phyloP scores from a whole-genome alignment of 2,888 invertebrate genomes.

The Troides aeacus region DNA sequence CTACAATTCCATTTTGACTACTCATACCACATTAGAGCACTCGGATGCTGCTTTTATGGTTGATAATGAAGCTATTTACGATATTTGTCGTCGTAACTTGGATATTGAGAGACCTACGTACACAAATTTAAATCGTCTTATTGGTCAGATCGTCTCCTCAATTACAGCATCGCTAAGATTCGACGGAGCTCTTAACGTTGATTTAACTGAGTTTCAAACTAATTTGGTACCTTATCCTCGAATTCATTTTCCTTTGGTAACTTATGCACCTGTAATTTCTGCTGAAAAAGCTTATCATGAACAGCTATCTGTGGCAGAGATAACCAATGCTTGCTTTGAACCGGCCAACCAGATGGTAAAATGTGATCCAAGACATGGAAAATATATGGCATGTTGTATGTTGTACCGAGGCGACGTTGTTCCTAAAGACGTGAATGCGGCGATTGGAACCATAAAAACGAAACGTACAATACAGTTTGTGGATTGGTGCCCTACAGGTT shows the following conservation, averaged over 20 bases:
- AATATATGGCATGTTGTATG: constrained; percentile 98
- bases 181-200: constrained; percentile 94
- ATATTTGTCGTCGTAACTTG: constrained; percentile 91
- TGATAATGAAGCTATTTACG: constrained; percentile 88
- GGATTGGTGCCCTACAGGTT: constrained; percentile 93
- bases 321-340: constrained; percentile 97
- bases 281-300: constrained; percentile 97
- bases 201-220: constrained; percentile 95
- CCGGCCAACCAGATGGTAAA: constrained; percentile 97
- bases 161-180: constrained; percentile 95
- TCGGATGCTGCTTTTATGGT: constrained; percentile 95
- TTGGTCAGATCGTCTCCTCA: constrained; percentile 95
- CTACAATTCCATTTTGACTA: constrained; percentile 94
- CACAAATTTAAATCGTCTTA: constrained; percentile 96
- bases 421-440: constrained; percentile 96
- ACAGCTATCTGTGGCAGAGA: constrained; percentile 93
- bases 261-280: constrained; percentile 94
- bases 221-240: constrained; percentile 96
- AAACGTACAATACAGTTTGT: constrained; percentile 95
- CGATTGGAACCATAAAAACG: constrained; percentile 96
- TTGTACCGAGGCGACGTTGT: constrained; percentile 96
- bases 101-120: constrained; percentile 95
- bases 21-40: constrained; percentile 93
- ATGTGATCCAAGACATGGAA: constrained; percentile 93
- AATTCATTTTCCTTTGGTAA: constrained; percentile 95